Base-by-base conservation (phyloP, 2,797 vertebrate genomes). In the Rhadinocentrus ornatus region DNA sequence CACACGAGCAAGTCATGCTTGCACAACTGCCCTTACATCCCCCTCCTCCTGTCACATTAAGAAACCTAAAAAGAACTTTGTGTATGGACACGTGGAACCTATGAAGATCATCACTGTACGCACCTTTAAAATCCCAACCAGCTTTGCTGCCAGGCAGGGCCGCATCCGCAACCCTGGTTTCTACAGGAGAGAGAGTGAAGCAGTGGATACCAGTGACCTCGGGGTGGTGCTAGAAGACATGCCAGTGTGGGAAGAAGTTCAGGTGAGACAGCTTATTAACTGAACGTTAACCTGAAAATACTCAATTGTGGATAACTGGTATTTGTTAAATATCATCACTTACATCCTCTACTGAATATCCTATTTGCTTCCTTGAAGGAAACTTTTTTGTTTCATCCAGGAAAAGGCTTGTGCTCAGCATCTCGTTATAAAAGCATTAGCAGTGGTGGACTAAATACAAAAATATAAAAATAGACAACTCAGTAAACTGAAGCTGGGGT, bases 131-230 rank as follows among this genome's bases (percentile, higher is more conserved):
- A 52, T 96, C 55, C 98, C 98, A 0, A 91, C 93, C 78, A 99
- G 97, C 89, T 99, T 96, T 73, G 92, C 84, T 37, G 96, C 96
- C 77, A 96, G 90, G 84, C 93, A 96, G 64, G 46, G 89, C 62
- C 94, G 93, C 57, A 82, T 97, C 39, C 95, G 96, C 61, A 97
- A 99, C 66, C 94, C 95, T 1, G 58, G 89, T 48, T 93, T 91
- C 64, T 94, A 94, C 71, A 93, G 83, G 69, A 95, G 87, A 73
- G 88, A 92, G 48, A 93, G 76, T 58, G 86, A 93, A 58, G 91
- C 94, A 0, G 95, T 97, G 59, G 97, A 99, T 74, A 99, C 98
- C 61, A 96, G 96, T 4, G 97, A 98, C 77, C 58, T 99, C 54
- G 95, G 91, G 16, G 87, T 95, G 84, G 80, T 44, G 0, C 26